Conservation (phyloP, 1,140 invertebrate genomes). For the Ceratoteleas bidentatus region DNA sequence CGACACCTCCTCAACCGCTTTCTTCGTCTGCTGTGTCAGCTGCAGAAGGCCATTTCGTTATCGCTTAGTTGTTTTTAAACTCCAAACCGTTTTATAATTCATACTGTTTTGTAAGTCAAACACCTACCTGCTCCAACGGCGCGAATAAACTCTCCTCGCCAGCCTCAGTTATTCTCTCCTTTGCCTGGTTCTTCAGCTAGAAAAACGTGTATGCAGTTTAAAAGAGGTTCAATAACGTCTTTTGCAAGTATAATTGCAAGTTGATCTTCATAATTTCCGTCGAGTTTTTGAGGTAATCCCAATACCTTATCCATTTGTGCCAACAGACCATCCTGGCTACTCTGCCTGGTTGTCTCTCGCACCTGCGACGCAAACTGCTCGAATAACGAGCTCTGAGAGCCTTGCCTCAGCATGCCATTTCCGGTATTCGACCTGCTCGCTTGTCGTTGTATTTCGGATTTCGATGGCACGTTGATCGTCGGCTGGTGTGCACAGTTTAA, state of each 20-base stretch:
- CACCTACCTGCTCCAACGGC: slow-evolving; percentile 87
- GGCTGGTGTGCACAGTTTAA: slow-evolving; percentile 21
- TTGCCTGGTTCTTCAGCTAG: slow-evolving; percentile 84
- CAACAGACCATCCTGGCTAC: slow-evolving; percentile 93
- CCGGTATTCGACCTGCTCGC: slow-evolving; percentile 68
- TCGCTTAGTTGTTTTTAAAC: neutral
- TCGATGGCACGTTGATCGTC: slow-evolving; percentile 32
- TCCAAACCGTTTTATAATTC: neutral
- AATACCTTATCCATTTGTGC: slow-evolving; percentile 93
- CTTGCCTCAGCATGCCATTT: slow-evolving; percentile 85
- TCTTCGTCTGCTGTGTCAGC: slow-evolving; percentile 93
- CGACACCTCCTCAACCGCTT: slow-evolving; percentile 91
- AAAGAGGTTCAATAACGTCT: neutral
- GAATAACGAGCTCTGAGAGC: slow-evolving; percentile 90
- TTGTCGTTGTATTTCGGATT: slow-evolving; percentile 72
- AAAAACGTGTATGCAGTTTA: slow-evolving; percentile 32
- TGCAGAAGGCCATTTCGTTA: slow-evolving; percentile 69
- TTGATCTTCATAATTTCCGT: too few species aligned
- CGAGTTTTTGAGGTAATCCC: neutral
- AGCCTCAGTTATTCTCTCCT: slow-evolving; percentile 86
- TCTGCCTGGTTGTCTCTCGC: slow-evolving; percentile 91
- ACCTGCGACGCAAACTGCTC: slow-evolving; percentile 93
- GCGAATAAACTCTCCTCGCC: slow-evolving; percentile 87
- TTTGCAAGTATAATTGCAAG: too few species aligned
- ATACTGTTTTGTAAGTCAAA: neutral